These are phyloP conservation scores for Pterostichus madidus DNA, from an alignment of 2,888 invertebrate species.

Conservation along the genomic window DNA sequence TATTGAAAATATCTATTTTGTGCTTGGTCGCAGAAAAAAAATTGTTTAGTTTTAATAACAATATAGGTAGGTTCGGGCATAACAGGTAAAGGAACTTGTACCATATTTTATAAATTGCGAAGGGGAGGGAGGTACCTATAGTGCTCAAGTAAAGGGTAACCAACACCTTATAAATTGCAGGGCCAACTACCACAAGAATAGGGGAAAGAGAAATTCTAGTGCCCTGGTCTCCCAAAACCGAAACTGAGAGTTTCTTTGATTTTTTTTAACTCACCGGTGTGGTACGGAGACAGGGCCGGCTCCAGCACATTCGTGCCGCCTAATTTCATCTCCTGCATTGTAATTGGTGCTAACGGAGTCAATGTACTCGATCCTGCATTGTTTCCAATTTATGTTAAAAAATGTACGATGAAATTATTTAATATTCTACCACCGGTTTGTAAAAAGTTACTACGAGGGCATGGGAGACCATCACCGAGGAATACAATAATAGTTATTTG, in stretches of 20 bases:
- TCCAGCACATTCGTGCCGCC: constrained; percentile 82
- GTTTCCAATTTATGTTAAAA: constrained; percentile 51
- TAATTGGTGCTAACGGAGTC: constrained; percentile 86
- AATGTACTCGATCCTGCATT: constrained; percentile 81
- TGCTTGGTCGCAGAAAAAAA: no score
- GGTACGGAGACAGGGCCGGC: constrained; percentile 84
- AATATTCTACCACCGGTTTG: constrained; percentile 29
- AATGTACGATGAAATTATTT: constrained; percentile 25
- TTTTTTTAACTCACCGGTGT: constrained; percentile 81
- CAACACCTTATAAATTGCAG: not conserved
- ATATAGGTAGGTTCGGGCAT: no score
- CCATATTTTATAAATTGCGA: no score
- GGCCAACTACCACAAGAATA: no score
- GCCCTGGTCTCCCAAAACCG: constrained; percentile 33
- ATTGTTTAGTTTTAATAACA: no score
- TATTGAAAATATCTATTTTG: no score
- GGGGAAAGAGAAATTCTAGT: not conserved
- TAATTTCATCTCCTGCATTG: constrained; percentile 88
- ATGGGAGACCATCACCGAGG: constrained; percentile 55
- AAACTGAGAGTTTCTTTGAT: not conserved
- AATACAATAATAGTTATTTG: not conserved
- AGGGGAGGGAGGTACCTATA: no score
- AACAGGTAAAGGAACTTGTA: no score
- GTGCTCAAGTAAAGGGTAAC: not conserved
- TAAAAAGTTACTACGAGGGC: not conserved